Base-by-base conservation (phyloP, 2,113 vertebrate genomes). In the Leptobrachium leishanense region DNA sequence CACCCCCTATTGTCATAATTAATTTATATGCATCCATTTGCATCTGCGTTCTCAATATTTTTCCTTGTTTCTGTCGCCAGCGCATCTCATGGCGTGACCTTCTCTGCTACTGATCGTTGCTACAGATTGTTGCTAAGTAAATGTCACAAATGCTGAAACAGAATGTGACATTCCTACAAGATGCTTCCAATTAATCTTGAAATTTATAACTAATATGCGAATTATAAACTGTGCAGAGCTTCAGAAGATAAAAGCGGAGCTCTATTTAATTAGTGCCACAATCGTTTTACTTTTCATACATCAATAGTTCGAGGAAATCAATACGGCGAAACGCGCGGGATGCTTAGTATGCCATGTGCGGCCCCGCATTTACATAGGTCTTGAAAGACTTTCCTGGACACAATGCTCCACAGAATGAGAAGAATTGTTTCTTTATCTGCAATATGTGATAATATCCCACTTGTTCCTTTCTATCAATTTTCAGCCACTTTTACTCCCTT, bases 121-220 rank as follows among this genome's bases (percentile, higher is more conserved):
- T 31, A 31, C 20, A 31, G n/a, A 64, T 2, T 2, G 62, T 64
- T 20, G n/a, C 62, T 64, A 64, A 64, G n/a, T 59, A 59, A 77
- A 68, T 53, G 75, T 77, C 66, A 43, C 4, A 15, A 31, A 43
- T 7, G 39, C 63, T 68, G 20, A 66, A 4, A n/a, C 46, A 44
- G 54, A 6, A 6, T 64, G 62, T 64, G 31, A 59, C 46, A 76
- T 57, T 59, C 53, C 3, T 59, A 11, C 53, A 72, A 10, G 20
- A 44, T 54, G n/a, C 40, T 57, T 50, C 41, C 5, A 53, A 57
- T 68, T 69, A 50, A 77, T 77, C 75, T 57, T 43, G 8, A 8
- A 9, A 50, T 43, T 46, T 41, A 68, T 20, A 55, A 76, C 66
- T 68, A 68, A 64, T 64, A 20, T 64, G 39, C 6, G n/a, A 64